These are phyloP conservation scores for Apodemus agrarius DNA, from an alignment of 2,797 vertebrate genomes.

Conservation along the genomic window DNA sequence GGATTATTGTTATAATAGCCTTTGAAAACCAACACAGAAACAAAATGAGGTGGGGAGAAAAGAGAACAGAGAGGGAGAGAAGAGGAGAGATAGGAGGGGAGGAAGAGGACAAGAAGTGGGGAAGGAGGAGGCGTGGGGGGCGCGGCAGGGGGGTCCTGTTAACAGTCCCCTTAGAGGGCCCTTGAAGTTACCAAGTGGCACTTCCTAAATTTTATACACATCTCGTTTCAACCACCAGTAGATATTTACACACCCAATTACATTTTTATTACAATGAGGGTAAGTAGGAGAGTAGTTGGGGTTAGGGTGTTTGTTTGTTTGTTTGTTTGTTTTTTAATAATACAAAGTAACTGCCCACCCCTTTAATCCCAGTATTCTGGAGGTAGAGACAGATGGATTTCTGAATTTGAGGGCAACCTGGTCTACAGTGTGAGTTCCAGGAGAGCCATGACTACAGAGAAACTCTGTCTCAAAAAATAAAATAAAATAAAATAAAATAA, in stretches of 20 bases:
- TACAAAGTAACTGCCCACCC: neutral
- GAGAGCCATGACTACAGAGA: neutral
- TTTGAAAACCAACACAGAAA: neutral
- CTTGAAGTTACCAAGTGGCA: neutral
- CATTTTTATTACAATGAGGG: neutral
- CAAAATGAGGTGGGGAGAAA: neutral
- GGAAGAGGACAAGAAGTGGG: neutral
- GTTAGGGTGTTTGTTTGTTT: neutral
- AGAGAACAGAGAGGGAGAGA: neutral
- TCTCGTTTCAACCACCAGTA: neutral
- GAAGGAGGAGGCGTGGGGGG: neutral
- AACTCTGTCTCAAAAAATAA: neutral
- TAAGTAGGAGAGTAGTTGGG: neutral
- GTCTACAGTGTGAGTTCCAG: neutral
- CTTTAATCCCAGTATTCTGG: neutral
- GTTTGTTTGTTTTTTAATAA: neutral
- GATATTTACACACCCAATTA: neutral
- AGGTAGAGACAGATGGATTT: neutral
- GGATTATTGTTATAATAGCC: neutral
- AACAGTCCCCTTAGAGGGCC: neutral
- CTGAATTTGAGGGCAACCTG: neutral
- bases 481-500: too few species aligned
- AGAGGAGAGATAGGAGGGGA: neutral
- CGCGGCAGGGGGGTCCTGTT: neutral
- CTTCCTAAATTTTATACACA: neutral